phyloP scores from a whole-genome alignment of 2,888 invertebrate genomes.

The Drosophila quasianomalipes region DNA sequence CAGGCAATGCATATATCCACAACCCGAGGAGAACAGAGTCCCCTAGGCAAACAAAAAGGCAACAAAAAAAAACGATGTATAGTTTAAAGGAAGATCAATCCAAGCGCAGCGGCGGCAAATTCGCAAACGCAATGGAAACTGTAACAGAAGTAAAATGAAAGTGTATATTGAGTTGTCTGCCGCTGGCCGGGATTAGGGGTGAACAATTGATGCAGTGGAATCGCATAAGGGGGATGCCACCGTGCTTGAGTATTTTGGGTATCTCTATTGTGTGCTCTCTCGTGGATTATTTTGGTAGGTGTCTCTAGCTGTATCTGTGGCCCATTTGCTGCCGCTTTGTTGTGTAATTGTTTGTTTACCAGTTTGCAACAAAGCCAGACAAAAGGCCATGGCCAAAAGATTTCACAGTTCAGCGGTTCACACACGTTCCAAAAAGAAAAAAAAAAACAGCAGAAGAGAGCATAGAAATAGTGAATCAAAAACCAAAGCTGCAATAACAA shows the following conservation, averaged over 20 bases:
- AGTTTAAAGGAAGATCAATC: conserved; percentile 49
- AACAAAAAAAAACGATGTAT: background rate
- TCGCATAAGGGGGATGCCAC: conserved; percentile 58
- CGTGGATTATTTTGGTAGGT: conserved; percentile 63
- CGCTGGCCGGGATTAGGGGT: conserved; percentile 80
- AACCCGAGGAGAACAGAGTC: background rate
- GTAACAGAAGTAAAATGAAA: conserved; percentile 50
- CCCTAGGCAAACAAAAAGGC: conserved; percentile 12
- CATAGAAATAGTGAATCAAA: conserved; percentile 62
- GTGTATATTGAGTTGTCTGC: conserved; percentile 68
- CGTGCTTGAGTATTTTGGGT: conserved; percentile 60
- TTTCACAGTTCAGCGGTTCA: conserved; percentile 69
- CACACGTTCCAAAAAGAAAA: conserved; percentile 68
- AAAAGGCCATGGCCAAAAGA: conserved; percentile 69
- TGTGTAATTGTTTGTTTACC: conserved; percentile 77
- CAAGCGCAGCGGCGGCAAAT: conserved; percentile 59
- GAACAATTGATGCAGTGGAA: conserved; percentile 31
- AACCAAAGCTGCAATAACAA: conserved; percentile 75
- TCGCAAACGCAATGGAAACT: conserved; percentile 61
- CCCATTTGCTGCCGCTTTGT: conserved; percentile 67
- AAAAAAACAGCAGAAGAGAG: conserved; percentile 13
- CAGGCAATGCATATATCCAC: conserved; percentile 9
- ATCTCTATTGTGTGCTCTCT: conserved; percentile 27
- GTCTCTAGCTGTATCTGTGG: conserved; percentile 61
- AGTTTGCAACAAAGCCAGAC: conserved; percentile 69